These are phyloP conservation scores for Brachystomella parvula DNA, from an alignment of 1,140 invertebrate genomes.

Conservation along the genomic window DNA sequence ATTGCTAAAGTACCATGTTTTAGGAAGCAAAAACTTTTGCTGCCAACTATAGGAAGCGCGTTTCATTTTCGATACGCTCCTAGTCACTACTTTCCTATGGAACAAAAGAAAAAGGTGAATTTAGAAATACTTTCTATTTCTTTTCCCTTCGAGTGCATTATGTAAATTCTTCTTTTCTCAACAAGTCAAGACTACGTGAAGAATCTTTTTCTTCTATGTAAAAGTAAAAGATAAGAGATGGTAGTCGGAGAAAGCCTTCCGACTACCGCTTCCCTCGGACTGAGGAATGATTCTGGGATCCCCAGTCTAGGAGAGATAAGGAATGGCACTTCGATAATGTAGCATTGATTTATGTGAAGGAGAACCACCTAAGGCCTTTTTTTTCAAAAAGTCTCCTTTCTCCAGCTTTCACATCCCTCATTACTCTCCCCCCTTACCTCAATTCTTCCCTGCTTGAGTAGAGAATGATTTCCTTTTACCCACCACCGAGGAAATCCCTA, in stretches of 20 bases:
- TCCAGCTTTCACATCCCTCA: constrained; percentile 7
- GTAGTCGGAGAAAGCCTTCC: no score
- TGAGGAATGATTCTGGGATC: neutral
- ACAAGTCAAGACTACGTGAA: neutral
- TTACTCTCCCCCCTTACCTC: neutral
- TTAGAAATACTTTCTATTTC: neutral
- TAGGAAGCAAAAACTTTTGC: no score
- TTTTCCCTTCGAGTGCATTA: constrained; percentile 1
- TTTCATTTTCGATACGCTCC: no score
- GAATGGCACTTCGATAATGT: constrained; percentile 36
- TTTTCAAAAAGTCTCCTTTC: constrained; percentile 1
- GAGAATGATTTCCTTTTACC: neutral
- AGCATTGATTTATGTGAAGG: constrained; percentile 37
- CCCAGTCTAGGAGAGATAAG: constrained; percentile 1
- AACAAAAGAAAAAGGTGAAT: no score
- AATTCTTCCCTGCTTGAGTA: neutral
- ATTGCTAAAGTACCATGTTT: no score
- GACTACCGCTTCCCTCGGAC: no score
- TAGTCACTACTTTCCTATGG: no score
- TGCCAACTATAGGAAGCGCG: no score
- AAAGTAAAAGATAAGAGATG: neutral
- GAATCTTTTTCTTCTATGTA: neutral
- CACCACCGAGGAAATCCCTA: neutral
- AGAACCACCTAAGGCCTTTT: constrained; percentile 25
- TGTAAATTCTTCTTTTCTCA: neutral